These are phyloP conservation scores for Daboia siamensis DNA, from an alignment of 2,113 vertebrate species.

Conservation along the genomic window DNA sequence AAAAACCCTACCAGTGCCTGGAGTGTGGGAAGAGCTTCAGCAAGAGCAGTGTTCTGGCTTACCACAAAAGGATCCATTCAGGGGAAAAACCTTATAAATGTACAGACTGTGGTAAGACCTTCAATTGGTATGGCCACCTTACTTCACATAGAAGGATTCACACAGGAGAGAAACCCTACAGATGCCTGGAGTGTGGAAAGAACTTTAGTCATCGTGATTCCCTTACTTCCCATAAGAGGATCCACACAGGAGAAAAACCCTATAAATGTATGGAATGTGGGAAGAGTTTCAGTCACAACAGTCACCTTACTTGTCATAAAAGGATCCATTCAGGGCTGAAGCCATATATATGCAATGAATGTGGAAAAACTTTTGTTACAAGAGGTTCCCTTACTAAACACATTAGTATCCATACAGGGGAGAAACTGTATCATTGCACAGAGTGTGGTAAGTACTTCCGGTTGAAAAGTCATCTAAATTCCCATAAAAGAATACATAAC, in stretches of 20 bases:
- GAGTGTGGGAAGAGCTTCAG: no score
- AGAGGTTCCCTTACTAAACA: background rate
- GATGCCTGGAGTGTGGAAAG: background rate
- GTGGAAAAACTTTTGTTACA: background rate
- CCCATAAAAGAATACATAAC: background rate
- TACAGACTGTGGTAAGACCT: no score
- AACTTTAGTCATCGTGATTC: background rate
- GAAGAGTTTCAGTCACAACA: background rate
- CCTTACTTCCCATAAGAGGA: background rate
- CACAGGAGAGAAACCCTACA: background rate
- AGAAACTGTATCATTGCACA: background rate
- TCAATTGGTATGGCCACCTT: background rate
- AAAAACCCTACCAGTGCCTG: no score
- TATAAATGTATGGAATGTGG: background rate
- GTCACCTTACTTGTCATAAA: background rate
- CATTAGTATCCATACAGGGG: background rate
- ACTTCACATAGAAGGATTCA: background rate
- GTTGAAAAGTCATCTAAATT: background rate
- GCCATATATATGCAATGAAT: background rate
- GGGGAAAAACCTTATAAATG: no score
- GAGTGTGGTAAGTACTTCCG: background rate
- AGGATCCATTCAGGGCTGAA: background rate
- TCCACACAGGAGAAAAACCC: background rate
- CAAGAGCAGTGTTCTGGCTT: no score
- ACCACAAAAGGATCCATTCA: no score